A percentile compares a stretch with the other conserved stretches of the same genome.
These are phyloP conservation scores for Mus minutoides DNA, from an alignment of 2,797 vertebrate species.

Conservation along the genomic window DNA sequence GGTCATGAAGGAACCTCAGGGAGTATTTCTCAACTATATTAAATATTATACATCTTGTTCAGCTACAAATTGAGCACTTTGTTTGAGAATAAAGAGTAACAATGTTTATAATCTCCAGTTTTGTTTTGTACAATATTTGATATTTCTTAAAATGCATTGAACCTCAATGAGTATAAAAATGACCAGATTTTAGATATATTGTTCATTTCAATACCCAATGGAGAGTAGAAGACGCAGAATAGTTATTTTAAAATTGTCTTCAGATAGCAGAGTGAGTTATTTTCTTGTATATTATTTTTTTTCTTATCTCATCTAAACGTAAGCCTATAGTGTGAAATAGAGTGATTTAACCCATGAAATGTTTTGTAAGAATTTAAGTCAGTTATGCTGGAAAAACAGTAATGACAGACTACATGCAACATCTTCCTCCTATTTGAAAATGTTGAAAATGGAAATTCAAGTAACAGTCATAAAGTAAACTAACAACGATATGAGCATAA, in stretches of 20 bases:
- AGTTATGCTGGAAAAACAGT: background rate
- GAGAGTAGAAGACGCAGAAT: background rate
- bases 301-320: background rate
- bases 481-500: background rate
- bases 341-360: background rate
- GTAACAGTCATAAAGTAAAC: background rate
- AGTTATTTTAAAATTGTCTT: constrained; percentile 8
- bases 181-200: background rate
- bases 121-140: background rate
- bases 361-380: background rate
- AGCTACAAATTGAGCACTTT: background rate
- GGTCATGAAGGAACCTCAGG: background rate
- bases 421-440: background rate
- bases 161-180: background rate
- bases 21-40: background rate
- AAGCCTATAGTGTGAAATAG: background rate
- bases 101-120: background rate
- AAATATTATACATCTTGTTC: background rate
- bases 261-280: background rate
- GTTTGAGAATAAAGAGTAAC: background rate
- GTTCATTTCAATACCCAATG: background rate
- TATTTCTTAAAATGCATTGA: background rate
- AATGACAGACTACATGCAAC: background rate
- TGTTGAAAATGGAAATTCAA: background rate
- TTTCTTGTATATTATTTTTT: background rate